A percentile compares a stretch with the other conserved stretches of the same genome.
These are phyloP conservation scores for Cichladusa arquata DNA, from an alignment of 2,113 vertebrate genomes.

Conservation along the genomic window DNA sequence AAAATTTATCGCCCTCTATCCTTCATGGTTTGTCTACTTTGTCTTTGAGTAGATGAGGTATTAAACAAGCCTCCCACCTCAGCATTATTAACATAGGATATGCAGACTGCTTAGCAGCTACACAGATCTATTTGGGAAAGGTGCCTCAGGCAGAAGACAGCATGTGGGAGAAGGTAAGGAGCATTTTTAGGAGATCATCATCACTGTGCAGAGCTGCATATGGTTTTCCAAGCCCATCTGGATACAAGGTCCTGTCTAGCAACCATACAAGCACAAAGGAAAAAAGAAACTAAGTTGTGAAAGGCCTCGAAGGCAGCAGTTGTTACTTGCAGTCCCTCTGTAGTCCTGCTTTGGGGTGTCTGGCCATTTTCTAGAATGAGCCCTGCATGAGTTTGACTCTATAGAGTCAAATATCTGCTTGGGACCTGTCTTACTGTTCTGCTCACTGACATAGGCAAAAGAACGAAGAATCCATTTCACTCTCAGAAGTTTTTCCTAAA, in stretches of 20 bases:
- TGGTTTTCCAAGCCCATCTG: not conserved
- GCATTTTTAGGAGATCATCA: not conserved
- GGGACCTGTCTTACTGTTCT: not conserved
- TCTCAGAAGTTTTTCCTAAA: not conserved
- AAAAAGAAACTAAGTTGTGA: not conserved
- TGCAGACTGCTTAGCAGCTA: not conserved
- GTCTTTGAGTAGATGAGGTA: not conserved
- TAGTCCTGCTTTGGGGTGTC: not conserved
- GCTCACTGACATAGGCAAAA: not conserved
- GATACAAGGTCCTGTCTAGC: not conserved
- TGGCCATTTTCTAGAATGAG: not conserved
- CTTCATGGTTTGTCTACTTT: not conserved
- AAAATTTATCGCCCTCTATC: not conserved
- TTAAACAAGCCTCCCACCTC: not conserved
- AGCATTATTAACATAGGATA: conserved; percentile 12
- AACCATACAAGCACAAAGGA: not conserved
- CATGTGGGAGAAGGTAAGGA: conserved; percentile 3
- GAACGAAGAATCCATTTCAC: not conserved
- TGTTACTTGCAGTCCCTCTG: not conserved
- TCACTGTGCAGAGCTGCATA: not conserved
- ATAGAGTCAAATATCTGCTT: not conserved
- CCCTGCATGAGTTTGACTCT: not conserved
- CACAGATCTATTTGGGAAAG: conserved; percentile 10
- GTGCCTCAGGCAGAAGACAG: conserved; percentile 7
- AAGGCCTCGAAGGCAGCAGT: not conserved